Evolutionary conservation across 1,140 invertebrate species (phyloP).

Genomic region (Acromyrmex charruanus): DNA sequence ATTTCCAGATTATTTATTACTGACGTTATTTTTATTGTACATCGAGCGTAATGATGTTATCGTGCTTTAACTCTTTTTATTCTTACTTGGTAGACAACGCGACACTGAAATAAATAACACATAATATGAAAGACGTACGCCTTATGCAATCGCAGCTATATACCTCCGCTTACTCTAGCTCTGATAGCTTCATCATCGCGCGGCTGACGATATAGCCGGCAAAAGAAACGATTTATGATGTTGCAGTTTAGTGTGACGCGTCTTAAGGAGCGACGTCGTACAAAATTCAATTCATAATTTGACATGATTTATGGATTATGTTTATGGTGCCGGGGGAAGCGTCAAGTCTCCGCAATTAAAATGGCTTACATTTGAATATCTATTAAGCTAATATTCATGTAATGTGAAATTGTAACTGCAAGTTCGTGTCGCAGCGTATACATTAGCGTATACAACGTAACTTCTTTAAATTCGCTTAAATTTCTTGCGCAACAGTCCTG

Average conservation of each 20-base stretch:
- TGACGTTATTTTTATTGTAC: not conserved
- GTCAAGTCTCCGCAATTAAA: slow-evolving; percentile 48
- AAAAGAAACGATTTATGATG: slow-evolving; percentile 65
- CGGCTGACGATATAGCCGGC: slow-evolving; percentile 55
- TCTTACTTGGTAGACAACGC: slow-evolving; percentile 42
- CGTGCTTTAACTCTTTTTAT: not conserved
- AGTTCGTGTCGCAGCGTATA: slow-evolving; percentile 4
- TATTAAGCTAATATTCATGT: slow-evolving; percentile 50
- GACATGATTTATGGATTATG: slow-evolving; percentile 60
- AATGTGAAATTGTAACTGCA: slow-evolving; percentile 20
- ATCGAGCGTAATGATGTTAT: not conserved
- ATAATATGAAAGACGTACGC: slow-evolving; percentile 24
- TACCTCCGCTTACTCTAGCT: slow-evolving; percentile 49
- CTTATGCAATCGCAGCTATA: slow-evolving; percentile 48
- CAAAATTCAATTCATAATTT: slow-evolving; percentile 65
- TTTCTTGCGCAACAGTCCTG: not conserved
- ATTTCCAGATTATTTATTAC: not conserved
- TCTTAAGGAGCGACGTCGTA: slow-evolving; percentile 56
- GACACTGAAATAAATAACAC: slow-evolving; percentile 57
- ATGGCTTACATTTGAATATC: slow-evolving; percentile 54
- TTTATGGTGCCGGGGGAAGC: slow-evolving; percentile 29
- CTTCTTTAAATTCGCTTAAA: not conserved
- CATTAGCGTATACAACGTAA: not conserved
- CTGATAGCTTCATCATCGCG: slow-evolving; percentile 62
- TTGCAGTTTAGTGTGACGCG: slow-evolving; percentile 64